Conservation (phyloP, 2,113 vertebrate species). For the Rhinopithecus roxellana region DNA sequence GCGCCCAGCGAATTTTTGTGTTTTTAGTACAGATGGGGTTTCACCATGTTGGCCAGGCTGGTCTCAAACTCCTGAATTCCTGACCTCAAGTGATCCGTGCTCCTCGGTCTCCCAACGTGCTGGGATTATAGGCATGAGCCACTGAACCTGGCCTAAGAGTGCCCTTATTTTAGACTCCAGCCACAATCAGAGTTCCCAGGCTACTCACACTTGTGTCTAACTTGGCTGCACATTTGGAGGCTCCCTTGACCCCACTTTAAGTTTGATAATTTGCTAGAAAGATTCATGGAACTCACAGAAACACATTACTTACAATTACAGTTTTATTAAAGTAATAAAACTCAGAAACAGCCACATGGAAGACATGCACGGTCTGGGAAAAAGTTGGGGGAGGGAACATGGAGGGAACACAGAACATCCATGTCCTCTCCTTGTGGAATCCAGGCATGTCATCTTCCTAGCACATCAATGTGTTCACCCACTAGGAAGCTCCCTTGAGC, state of each 20-base stretch:
- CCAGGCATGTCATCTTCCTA: not conserved
- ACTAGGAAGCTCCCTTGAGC: not conserved
- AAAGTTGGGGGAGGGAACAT: not conserved
- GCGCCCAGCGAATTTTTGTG: no score
- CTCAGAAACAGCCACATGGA: not conserved
- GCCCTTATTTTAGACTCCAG: not conserved
- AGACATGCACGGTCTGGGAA: not conserved
- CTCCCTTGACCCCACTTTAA: not conserved
- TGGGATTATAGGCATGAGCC: no score
- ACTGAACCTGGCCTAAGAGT: not conserved
- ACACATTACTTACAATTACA: not conserved
- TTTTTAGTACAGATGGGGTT: no score
- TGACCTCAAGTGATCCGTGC: no score
- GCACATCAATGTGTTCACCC: not conserved
- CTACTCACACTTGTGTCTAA: not conserved
- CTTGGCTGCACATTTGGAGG: not conserved
- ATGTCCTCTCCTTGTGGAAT: not conserved
- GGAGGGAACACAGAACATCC: not conserved
- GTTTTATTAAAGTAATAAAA: not conserved
- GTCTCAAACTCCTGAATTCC: no score
- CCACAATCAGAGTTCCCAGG: not conserved
- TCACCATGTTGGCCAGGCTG: no score
- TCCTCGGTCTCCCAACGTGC: no score
- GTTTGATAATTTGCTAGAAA: not conserved
- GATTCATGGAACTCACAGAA: not conserved